These are phyloP conservation scores for Drosophila athabasca DNA, from an alignment of 1,140 invertebrate species.

Conservation along the genomic window DNA sequence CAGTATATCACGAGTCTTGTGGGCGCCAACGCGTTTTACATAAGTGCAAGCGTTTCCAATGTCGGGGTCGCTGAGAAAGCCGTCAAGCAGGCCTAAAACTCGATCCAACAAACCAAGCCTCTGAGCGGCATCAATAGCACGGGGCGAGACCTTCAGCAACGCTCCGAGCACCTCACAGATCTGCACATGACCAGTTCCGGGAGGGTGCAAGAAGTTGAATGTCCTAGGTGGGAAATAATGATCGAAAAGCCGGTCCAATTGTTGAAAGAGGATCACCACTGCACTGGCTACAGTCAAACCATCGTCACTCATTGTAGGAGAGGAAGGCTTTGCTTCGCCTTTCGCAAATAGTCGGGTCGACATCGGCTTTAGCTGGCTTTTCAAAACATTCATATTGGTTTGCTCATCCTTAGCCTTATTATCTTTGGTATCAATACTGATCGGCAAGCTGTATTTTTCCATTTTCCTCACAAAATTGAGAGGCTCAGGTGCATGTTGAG, in stretches of 20 bases:
- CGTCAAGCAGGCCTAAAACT: constrained; percentile 42
- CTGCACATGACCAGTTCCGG: constrained; percentile 36
- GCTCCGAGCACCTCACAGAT: constrained; percentile 62
- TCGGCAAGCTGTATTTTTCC: constrained; percentile 21
- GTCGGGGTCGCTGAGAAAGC: constrained; percentile 53
- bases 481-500: constrained; percentile 1
- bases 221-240: constrained; percentile 31
- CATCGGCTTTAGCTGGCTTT: constrained; percentile 2
- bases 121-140: constrained; percentile 30
- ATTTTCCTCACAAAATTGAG: constrained; percentile 33
- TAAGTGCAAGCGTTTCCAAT: constrained; percentile 54
- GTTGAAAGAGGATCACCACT: constrained; percentile 25
- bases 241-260: constrained; percentile 51
- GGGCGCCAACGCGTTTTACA: constrained; percentile 73
- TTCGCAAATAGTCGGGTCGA: not conserved
- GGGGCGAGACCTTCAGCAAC: constrained; percentile 50
- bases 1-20: constrained; percentile 58
- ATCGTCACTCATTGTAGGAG: too few relatives aligned
- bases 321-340: not conserved
- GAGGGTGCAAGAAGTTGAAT: constrained; percentile 48
- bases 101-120: constrained; percentile 43
- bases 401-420: not conserved
- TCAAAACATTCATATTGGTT: constrained; percentile 7
- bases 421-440: not conserved
- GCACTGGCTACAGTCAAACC: constrained; percentile 11